These are phyloP conservation scores for Pelmatolapia mariae DNA, from an alignment of 2,113 vertebrate species.

Conservation along the genomic window DNA sequence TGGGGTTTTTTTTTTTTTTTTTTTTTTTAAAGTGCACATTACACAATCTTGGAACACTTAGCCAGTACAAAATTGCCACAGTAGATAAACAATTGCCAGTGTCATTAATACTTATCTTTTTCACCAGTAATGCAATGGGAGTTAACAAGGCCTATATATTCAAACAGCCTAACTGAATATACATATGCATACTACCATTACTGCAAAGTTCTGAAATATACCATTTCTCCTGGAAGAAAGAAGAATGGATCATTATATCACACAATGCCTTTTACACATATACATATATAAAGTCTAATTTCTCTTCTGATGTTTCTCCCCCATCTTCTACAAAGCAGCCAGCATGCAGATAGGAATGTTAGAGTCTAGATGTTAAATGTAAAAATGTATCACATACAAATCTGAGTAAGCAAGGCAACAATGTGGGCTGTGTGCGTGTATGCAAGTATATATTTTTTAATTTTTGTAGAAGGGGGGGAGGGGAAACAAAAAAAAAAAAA, in stretches of 20 bases:
- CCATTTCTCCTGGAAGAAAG: neutral
- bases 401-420: neutral
- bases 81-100: neutral
- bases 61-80: neutral
- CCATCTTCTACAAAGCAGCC: neutral
- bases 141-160: neutral
- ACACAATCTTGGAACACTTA: neutral
- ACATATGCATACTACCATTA: neutral
- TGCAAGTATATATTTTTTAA: too few relatives aligned
- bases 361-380: constrained; percentile 3
- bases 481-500: neutral
- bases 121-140: neutral
- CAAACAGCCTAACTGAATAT: neutral
- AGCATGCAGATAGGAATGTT: neutral
- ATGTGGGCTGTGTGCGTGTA: neutral
- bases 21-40: neutral
- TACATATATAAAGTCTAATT: neutral
- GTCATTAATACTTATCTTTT: neutral
- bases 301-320: constrained; percentile 7
- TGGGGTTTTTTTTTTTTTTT: accelerated
- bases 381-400: neutral
- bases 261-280: neutral
- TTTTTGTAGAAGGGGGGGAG: neutral
- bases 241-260: neutral
- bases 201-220: neutral